Evolutionary conservation across 2,888 invertebrate species (phyloP).

Genomic region (Cheilosia variabilis): DNA sequence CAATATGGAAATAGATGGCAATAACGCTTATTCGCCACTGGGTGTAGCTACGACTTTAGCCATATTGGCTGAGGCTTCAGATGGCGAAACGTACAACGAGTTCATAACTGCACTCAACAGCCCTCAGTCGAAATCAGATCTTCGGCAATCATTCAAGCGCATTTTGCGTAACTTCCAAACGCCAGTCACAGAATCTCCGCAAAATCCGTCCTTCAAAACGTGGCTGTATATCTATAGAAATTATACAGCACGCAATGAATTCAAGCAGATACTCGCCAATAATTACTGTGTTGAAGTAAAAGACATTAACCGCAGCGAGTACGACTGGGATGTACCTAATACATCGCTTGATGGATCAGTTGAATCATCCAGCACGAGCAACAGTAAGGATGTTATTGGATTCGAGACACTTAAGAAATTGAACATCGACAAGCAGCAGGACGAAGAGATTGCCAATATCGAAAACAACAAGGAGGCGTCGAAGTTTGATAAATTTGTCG

Average conservation of each 20-base stretch:
- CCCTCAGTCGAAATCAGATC: conserved; percentile 84
- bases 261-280: conserved; percentile 85
- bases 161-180: conserved; percentile 79
- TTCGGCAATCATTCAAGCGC: conserved; percentile 79
- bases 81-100: conserved; percentile 86
- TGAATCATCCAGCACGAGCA: conserved; percentile 78
- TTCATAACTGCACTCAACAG: conserved; percentile 85
- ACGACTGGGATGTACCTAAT: conserved; percentile 80
- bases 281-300: conserved; percentile 87
- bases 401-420: conserved; percentile 83
- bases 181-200: conserved; percentile 70
- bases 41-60: conserved; percentile 87
- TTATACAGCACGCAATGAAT: conserved; percentile 86
- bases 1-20: conserved; percentile 83
- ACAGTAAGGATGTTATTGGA: conserved; percentile 83
- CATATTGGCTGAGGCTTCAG: conserved; percentile 87
- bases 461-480: conserved; percentile 81
- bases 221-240: conserved; percentile 89
- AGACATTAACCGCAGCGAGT: conserved; percentile 81
- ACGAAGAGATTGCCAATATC: conserved; percentile 69
- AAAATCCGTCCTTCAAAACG: conserved; percentile 86
- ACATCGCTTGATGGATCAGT: conserved; percentile 76
- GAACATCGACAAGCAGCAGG: conserved; percentile 77
- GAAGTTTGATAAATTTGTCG: conserved; percentile 83
- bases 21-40: conserved; percentile 87